Conservation (phyloP, 2,113 vertebrate genomes). For the Zootoca vivipara region DNA sequence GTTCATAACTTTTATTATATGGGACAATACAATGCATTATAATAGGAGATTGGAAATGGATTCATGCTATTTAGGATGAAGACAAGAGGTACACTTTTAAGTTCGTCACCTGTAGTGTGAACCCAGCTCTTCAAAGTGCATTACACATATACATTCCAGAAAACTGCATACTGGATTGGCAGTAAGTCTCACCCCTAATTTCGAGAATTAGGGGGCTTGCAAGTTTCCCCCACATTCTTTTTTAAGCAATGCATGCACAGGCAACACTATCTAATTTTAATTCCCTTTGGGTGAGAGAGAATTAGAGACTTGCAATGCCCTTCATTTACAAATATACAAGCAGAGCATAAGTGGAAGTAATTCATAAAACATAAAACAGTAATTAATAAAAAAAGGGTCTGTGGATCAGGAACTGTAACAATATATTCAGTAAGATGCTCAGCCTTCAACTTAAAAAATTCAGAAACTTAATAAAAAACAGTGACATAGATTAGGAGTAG, state of each 20-base stretch:
- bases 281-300: too few species aligned
- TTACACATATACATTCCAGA: neutral
- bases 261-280: neutral
- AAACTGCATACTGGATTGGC: neutral
- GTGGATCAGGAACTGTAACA: too few species aligned
- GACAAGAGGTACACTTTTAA: neutral
- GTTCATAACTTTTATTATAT: neutral
- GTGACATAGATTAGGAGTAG: neutral
- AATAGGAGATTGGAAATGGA: neutral
- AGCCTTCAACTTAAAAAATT: neutral
- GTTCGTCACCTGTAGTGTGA: neutral
- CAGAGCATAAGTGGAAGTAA: neutral
- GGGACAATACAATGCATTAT: neutral
- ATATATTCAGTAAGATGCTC: too few species aligned
- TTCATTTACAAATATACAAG: neutral
- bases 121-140: neutral
- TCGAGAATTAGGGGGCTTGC: neutral
- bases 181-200: neutral
- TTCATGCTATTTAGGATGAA: neutral
- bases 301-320: neutral
- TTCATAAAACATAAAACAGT: too few species aligned
- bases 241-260: neutral
- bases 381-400: too few species aligned
- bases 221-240: neutral
- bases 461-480: neutral